Evolutionary conservation across 2,888 invertebrate species (phyloP), one percentile per base, ranked within the genome.

Genomic region (Drosophila percnosoma): DNA sequence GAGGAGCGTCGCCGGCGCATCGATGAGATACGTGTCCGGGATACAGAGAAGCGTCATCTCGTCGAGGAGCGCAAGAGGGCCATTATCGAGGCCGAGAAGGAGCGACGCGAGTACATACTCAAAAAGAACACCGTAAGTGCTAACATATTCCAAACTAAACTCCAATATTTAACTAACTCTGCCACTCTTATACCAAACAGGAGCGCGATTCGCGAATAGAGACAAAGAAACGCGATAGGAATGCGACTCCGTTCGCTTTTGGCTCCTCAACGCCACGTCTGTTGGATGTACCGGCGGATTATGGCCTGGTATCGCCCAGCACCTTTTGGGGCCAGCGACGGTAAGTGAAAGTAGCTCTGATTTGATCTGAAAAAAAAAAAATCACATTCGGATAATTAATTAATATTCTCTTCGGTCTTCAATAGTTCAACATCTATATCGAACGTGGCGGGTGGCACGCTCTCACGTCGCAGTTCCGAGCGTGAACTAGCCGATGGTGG

Each of bases 251-350:
- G 66, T 98, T 97, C 94, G 98, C 98, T 64, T 98, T 98, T 94
- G 98, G 98, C 71, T 98, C 97, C 87, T 98, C 97, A 82, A 98
- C 97, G 75, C 98, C 98, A 75, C 95, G 98, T 76, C 95, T 97
- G 94, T 94, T 97, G 89, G 97, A 97, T 86, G 87, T 86, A 92
- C 97, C 97, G 64, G 95, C 96, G 73, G 97, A 97, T 92, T 95
- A 96, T 82, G 95, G 95, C 61, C 90, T 87, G 78, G 91, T 93
- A 80, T 93, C 93, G 75, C 92, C 93, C 70, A 93, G 93, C 80
- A 89, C 90, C 77, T 97, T 96, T 94, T 97, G 97, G 97, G 96
- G 97, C 80, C 96, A 97, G 92, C 95, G 97, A 93, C 96, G 96
- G 96, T 69, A 1, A 34, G 54, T 45, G 15, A 34, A n/a, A 29